phyloP scores from a whole-genome alignment of 1,140 invertebrate species.

The Drosophila miranda region DNA sequence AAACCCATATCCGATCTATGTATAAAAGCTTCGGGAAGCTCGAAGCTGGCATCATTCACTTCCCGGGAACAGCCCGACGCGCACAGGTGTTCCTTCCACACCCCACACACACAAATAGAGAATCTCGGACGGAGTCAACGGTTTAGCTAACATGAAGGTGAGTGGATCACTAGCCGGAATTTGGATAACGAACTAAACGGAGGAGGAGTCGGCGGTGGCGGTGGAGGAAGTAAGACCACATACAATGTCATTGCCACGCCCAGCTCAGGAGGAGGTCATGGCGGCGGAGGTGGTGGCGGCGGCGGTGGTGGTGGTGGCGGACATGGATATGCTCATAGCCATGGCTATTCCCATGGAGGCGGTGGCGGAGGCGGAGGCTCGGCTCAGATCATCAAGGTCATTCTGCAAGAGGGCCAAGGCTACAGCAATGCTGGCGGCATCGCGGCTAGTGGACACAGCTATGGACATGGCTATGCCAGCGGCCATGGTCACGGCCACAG shows the following conservation, averaged over 20 bases:
- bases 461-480: slow-evolving; percentile 39
- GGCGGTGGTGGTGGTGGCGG: slow-evolving; percentile 11
- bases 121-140: slow-evolving; percentile 5
- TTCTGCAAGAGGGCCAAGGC: slow-evolving; percentile 59
- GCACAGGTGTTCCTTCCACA: slow-evolving; percentile 32
- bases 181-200: slow-evolving; percentile 31
- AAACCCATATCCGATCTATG: slow-evolving; percentile 37
- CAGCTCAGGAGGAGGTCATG: slow-evolving; percentile 29
- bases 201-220: slow-evolving; percentile 27
- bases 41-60: slow-evolving; percentile 68
- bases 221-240: slow-evolving; percentile 51
- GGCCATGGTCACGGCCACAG: slow-evolving; percentile 28
- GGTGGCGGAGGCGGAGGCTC: slow-evolving; percentile 48
- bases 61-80: slow-evolving; percentile 48
- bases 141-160: slow-evolving; percentile 64
- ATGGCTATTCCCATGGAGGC: slow-evolving; percentile 33
- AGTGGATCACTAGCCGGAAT: slow-evolving; percentile 28
- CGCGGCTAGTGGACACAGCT: slow-evolving; percentile 23
- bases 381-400: slow-evolving; percentile 68
- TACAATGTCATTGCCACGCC: slow-evolving; percentile 69
- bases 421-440: slow-evolving; percentile 46
- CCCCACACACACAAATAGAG: slow-evolving; percentile 8
- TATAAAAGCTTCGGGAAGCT: slow-evolving; percentile 64
- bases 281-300: slow-evolving; percentile 22
- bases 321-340: slow-evolving; percentile 18